Percentiles rank a stretch among this genome's conserved stretches.
These are phyloP conservation scores for Protophormia terraenovae DNA, from an alignment of 2,888 invertebrate species.

Conservation along the genomic window DNA sequence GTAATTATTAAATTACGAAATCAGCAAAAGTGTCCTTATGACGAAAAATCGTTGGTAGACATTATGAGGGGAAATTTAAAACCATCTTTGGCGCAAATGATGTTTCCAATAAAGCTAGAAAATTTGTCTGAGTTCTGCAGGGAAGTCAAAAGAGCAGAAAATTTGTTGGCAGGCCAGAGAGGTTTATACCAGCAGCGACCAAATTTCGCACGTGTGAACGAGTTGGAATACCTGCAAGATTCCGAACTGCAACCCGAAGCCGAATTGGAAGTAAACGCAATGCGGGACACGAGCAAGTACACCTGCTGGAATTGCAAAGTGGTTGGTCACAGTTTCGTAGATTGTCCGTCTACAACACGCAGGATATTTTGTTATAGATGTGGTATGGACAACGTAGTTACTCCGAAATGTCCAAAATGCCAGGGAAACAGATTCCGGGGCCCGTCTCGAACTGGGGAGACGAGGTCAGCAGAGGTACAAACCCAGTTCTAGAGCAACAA, in stretches of 20 bases:
- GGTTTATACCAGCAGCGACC: background rate
- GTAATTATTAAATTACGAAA: background rate
- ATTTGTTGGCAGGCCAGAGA: background rate
- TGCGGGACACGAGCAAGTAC: background rate
- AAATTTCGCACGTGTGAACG: background rate
- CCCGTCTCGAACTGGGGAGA: background rate
- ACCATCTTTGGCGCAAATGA: background rate
- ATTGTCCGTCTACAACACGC: background rate
- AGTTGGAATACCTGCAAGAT: background rate
- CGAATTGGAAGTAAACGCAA: background rate
- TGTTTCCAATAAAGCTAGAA: background rate
- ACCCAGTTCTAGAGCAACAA: background rate
- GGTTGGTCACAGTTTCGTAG: background rate
- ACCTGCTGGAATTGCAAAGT: background rate
- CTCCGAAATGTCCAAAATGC: background rate
- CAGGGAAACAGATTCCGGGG: background rate
- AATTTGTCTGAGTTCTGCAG: background rate
- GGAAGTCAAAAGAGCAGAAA: background rate
- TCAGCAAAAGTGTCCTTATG: background rate
- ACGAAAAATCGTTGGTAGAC: background rate
- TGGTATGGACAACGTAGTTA: background rate
- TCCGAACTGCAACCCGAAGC: background rate
- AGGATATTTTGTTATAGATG: background rate
- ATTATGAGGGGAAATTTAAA: too few species aligned
- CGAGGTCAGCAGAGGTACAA: background rate